A percentile compares a stretch with the other conserved stretches of the same genome.
phyloP scores from a whole-genome alignment of 2,113 vertebrate species.

The Merops nubicus region DNA sequence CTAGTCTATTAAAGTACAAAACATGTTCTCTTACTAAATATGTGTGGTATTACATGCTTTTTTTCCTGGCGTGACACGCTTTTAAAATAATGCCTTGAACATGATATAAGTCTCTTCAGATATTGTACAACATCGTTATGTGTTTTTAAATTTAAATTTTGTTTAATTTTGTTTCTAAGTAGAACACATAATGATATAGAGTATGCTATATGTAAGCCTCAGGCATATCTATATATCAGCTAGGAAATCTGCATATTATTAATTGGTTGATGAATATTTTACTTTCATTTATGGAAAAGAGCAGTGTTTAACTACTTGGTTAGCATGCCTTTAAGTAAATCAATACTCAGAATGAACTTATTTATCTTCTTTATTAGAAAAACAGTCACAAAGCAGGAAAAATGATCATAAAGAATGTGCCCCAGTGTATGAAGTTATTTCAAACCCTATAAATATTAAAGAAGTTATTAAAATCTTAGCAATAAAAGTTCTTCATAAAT shows the following conservation, averaged over 20 bases:
- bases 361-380: conserved; percentile 51
- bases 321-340: conserved; percentile 65
- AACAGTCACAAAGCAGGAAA: conserved; percentile 13
- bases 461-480: conserved; percentile 16
- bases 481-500: conserved; percentile 15
- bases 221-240: background rate
- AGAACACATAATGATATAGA: conserved; percentile 12
- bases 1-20: background rate
- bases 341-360: conserved; percentile 36
- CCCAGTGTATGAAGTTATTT: conserved; percentile 22
- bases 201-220: background rate
- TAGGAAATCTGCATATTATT: conserved; percentile 37
- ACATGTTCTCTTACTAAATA: background rate
- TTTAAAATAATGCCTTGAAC: background rate
- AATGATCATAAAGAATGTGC: conserved; percentile 28
- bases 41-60: background rate
- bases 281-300: conserved; percentile 49
- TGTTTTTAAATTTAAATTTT: conserved; percentile 11
- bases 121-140: background rate
- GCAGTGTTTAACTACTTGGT: conserved; percentile 53
- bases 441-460: conserved; percentile 51
- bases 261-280: conserved; percentile 66
- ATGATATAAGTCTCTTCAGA: background rate
- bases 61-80: background rate
- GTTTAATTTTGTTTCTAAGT: conserved; percentile 17